Evolutionary conservation across 2,113 vertebrate species (phyloP), one percentile per base, ranked within the genome.

Genomic region (Tympanuchus pallidicinctus): DNA sequence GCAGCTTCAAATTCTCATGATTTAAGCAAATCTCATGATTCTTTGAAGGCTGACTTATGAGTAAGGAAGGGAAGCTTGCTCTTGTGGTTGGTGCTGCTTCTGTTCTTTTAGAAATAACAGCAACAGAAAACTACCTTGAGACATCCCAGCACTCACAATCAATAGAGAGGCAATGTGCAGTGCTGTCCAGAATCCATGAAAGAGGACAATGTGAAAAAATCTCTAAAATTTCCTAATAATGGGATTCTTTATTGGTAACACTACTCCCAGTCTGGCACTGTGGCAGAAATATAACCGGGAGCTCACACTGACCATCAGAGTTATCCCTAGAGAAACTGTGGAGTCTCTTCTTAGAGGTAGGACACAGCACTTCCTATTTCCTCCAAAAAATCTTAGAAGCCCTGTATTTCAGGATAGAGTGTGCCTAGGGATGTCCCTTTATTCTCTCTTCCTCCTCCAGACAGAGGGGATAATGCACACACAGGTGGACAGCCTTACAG

Each of bases 1-100:
- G 70, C 59, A 92, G 43, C 91, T 73, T 75, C 40, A 82, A 32
- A 69, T 92, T 93, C 92, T 89, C 95, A 96, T 79, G 80, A 93
- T 84, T 81, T 67, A 64, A 88, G 88, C 43, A 88, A 52, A 91
- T 72, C 82, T 86, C 88, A 84, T 59, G 82, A 72, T 63, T 67
- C 30, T 88, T 78, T 91, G 82, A 61, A 83, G 43, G 21, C 52
- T 93, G 22, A 8, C 64, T 90, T 67, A 60, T 10, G 16, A 21
- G 60, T 71, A 71, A 65, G 61, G 52, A 88, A 60, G 59, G 92
- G 57, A 83, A 88, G 43, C 30, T 86, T 36, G 36, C 6, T 11
- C 40, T 80, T 50, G 24, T 1, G 0, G 6, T 11, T 75, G 65
- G 76, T 36, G 72, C 3, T 27, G 56, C 1, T 80, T 65, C 22